Percentiles rank a stretch among this genome's conserved stretches.
Conservation (phyloP, 1,140 invertebrate genomes). For the Oryzaephilus surinamensis region DNA sequence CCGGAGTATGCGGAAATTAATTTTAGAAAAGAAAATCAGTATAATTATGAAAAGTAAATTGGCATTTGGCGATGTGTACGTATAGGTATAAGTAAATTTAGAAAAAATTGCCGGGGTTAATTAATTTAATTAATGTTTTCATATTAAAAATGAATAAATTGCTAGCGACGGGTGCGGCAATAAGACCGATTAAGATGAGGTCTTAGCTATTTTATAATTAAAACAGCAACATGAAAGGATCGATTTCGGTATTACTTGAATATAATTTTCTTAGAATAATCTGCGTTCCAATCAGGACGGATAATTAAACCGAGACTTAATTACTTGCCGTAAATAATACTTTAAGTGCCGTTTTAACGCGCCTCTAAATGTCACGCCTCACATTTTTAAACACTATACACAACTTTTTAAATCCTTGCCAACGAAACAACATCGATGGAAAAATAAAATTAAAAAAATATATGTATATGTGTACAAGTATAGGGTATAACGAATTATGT, state of each 20-base stretch:
- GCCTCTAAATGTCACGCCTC: slow-evolving; percentile 31
- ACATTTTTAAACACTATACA: slow-evolving; percentile 25
- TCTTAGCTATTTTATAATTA: no score
- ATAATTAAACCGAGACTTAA: slow-evolving; percentile 32
- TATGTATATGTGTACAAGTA: no score
- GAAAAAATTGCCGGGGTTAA: no score
- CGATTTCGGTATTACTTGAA: slow-evolving; percentile 5
- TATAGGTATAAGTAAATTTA: no score
- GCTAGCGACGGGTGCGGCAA: no score
- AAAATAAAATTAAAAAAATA: slow-evolving; percentile 21
- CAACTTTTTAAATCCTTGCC: slow-evolving; percentile 17
- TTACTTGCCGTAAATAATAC: slow-evolving; percentile 31
- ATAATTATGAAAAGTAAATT: no score
- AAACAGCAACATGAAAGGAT: neutral
- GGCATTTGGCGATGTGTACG: no score
- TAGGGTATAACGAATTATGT: neutral
- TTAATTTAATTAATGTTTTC: no score
- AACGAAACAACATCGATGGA: slow-evolving; percentile 18
- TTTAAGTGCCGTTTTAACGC: slow-evolving; percentile 34
- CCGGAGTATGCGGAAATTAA: no score
- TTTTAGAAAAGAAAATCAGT: no score
- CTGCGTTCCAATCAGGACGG: slow-evolving; percentile 23
- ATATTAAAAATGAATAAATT: no score
- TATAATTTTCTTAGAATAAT: slow-evolving; percentile 19
- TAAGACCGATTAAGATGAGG: no score